A percentile compares a stretch with the other conserved stretches of the same genome.
These are phyloP conservation scores for Watersipora subatra DNA, from an alignment of 1,140 invertebrate species.

Conservation along the genomic window DNA sequence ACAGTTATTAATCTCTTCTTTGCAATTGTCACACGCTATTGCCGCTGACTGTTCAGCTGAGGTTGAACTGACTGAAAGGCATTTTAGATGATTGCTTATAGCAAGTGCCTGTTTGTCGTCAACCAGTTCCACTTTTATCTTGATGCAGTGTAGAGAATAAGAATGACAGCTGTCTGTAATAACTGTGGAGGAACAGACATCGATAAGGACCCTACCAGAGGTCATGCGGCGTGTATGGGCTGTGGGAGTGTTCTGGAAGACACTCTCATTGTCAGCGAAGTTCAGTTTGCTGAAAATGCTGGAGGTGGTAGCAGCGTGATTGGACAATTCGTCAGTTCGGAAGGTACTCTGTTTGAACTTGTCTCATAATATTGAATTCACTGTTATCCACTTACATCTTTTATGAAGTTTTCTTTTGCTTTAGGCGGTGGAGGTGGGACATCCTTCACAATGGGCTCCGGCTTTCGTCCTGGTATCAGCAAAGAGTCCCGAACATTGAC, in stretches of 20 bases:
- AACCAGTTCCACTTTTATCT: too few relatives aligned
- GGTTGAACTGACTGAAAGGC: too few relatives aligned
- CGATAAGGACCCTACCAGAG: slow-evolving; percentile 76
- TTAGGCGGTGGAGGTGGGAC: not conserved
- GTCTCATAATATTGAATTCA: slow-evolving; percentile 5
- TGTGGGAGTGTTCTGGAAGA: slow-evolving; percentile 93
- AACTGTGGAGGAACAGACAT: slow-evolving; percentile 88
- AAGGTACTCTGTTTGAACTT: slow-evolving; percentile 65
- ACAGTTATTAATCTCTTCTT: too few relatives aligned
- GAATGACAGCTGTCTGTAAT: slow-evolving; percentile 62
- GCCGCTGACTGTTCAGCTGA: too few relatives aligned
- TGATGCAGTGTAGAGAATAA: too few relatives aligned
- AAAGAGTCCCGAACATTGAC: slow-evolving; percentile 81
- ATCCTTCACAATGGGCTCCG: not conserved
- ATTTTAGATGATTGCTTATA: too few relatives aligned
- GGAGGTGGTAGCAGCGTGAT: slow-evolving; percentile 72
- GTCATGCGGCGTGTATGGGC: slow-evolving; percentile 86
- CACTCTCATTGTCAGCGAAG: slow-evolving; percentile 86
- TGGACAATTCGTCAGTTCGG: slow-evolving; percentile 80
- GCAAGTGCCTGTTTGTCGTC: too few relatives aligned
- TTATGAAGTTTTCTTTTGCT: not conserved
- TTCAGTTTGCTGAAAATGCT: slow-evolving; percentile 85
- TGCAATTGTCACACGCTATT: too few relatives aligned
- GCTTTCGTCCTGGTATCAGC: slow-evolving; percentile 20
- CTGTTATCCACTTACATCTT: too few relatives aligned